A percentile compares a stretch with the other conserved stretches of the same genome.
These are phyloP conservation scores for Pampus argenteus DNA, from an alignment of 2,797 vertebrate genomes.

Conservation along the genomic window DNA sequence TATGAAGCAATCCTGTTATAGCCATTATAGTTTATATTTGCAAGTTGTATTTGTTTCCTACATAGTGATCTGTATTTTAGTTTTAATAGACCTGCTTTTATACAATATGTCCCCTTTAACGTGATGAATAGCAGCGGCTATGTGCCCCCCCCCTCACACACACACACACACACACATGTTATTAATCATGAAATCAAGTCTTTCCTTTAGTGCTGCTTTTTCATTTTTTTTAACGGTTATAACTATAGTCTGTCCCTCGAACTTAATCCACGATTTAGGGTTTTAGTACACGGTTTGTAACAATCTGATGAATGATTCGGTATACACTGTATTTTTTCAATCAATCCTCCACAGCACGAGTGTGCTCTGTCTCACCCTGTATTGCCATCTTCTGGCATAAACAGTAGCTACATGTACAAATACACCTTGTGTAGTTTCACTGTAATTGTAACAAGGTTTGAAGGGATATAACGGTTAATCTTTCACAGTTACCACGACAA, in stretches of 20 bases:
- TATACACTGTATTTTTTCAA: background rate
- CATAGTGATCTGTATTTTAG: background rate
- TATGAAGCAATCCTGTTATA: no score
- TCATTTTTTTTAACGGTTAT: no score
- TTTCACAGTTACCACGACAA: background rate
- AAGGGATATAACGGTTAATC: background rate
- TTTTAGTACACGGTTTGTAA: background rate
- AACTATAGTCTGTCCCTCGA: background rate
- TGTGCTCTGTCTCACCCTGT: background rate
- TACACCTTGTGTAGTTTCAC: no score
- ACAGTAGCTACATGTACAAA: conserved; percentile 6
- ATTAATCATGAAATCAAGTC: no score
- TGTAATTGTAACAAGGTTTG: background rate
- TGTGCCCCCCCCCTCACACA: no score
- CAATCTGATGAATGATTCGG: background rate
- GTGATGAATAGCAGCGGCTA: no score
- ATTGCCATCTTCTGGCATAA: conserved; percentile 43
- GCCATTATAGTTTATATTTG: background rate
- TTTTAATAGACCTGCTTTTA: no score
- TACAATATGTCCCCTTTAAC: no score
- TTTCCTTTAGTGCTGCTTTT: background rate
- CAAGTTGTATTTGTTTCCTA: background rate
- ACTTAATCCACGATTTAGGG: background rate
- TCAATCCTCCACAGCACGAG: background rate
- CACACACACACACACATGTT: no score